A percentile compares a stretch with the other conserved stretches of the same genome.
These are phyloP conservation scores for Ramphastos sulfuratus DNA, from an alignment of 2,113 vertebrate species.

Conservation along the genomic window DNA sequence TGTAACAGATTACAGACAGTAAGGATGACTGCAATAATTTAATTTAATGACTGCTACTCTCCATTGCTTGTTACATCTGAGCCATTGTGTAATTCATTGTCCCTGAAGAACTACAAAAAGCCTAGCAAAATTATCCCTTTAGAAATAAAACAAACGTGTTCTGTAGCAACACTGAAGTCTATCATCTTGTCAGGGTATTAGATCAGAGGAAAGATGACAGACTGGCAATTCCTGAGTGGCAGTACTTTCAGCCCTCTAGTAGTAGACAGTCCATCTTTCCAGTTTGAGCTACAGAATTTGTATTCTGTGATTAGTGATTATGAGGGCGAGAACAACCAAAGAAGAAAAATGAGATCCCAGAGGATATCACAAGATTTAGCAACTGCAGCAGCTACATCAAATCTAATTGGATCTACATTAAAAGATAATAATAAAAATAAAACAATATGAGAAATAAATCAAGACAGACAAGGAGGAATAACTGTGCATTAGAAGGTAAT, in stretches of 20 bases:
- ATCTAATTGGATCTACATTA: not conserved
- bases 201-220: not conserved
- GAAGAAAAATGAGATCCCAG: not conserved
- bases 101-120: slow-evolving; percentile 32
- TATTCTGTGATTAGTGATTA: not conserved
- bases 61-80: not conserved
- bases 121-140: slow-evolving; percentile 23
- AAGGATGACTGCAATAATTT: slow-evolving; percentile 9
- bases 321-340: not conserved
- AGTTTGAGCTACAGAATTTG: not conserved
- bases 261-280: not conserved
- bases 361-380: not conserved
- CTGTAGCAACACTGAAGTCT: not conserved
- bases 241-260: not conserved
- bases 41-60: not conserved
- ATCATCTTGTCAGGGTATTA: not conserved
- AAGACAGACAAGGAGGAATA: not conserved
- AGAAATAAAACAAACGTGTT: not conserved
- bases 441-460: not conserved
- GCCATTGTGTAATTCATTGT: slow-evolving; percentile 21
- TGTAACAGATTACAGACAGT: not conserved
- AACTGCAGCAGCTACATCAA: not conserved
- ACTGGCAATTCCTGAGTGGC: not conserved
- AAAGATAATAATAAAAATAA: slow-evolving; percentile 14
- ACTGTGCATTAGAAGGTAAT: not conserved